These are phyloP conservation scores for Steatocranus sp. DNA, from an alignment of 2,797 vertebrate species.

Conservation along the genomic window DNA sequence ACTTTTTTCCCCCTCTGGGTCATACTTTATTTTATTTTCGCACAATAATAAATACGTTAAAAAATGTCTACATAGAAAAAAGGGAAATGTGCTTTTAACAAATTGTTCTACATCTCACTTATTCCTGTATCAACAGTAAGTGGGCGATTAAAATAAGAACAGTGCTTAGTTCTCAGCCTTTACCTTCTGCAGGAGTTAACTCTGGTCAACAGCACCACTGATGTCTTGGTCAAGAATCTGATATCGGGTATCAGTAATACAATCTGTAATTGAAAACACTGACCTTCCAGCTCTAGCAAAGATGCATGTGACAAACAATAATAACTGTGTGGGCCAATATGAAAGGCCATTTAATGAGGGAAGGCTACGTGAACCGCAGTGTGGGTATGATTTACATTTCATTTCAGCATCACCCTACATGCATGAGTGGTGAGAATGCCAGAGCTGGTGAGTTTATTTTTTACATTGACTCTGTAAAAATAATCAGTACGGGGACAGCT, in stretches of 20 bases:
- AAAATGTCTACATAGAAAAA: background rate
- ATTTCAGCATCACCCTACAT: background rate
- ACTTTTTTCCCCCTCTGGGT: accelerated
- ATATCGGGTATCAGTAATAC: slow-evolving; percentile 68
- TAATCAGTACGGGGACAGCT: background rate
- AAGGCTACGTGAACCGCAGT: background rate
- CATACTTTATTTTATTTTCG: background rate
- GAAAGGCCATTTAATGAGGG: slow-evolving; percentile 42
- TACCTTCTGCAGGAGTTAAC: slow-evolving; percentile 42
- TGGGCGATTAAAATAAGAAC: background rate
- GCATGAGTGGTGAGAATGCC: background rate
- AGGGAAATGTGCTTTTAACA: background rate
- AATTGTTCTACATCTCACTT: background rate
- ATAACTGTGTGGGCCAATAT: slow-evolving; percentile 44
- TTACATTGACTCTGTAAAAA: background rate
- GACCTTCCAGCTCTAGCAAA: slow-evolving; percentile 63
- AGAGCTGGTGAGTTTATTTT: background rate
- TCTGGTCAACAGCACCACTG: slow-evolving; percentile 44
- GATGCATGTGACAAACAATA: slow-evolving; percentile 53
- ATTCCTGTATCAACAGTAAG: background rate
- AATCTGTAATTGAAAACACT: slow-evolving; percentile 78
- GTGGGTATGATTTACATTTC: background rate
- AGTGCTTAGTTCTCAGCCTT: slow-evolving; percentile 1
- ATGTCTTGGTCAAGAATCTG: slow-evolving; percentile 67
- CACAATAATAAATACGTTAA: background rate